Base-by-base conservation (phyloP, 2,113 vertebrate genomes). In the Oreotrochilus melanogaster region DNA sequence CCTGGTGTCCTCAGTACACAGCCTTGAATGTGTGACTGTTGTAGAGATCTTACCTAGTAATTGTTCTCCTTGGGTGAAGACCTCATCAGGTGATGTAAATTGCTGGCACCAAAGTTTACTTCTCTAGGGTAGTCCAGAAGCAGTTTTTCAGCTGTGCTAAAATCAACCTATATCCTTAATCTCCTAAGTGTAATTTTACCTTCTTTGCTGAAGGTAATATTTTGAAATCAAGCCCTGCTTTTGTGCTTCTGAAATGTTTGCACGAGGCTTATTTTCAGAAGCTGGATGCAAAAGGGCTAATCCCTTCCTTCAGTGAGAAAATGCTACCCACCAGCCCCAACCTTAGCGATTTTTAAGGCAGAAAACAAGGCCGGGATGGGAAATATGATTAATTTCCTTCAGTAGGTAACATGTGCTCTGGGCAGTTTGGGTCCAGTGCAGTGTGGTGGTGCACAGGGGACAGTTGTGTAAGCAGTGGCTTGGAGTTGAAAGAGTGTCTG, bases 361-460 rank as follows among this genome's bases (percentile, higher is more conserved):
- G 56, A 10, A 66, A 88, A 79, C 47, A 30, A 83, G 67, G 51
- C 22, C 60, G 84, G 53, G 51, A 48, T 1, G 11, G 17, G 27
- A 8, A 28, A 65, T 66, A 83, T 48, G 50, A 53, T 89, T 62
- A 31, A 66, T 67, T 84, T 75, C 35, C 18, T 75, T 72, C 17
- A 84, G 18, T n/a, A 43, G 54, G 69, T 78, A 70, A 43, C 58
- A n/a, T 0, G 0, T 84, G 60, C 35, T 6, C 5, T 58, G 25
- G 58, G 42, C 64, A 83, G 47, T 51, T 42, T 62, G 43, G 5
- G 25, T 45, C 27, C 47, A 37, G 27, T 28, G 62, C 65, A 78
- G 39, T 0, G 0, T 9, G 61, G 9, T 48, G 71, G 45, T 37
- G 43, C 1, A 0, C 0, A 1, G 18, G 30, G 12, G 8, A 66